Percentiles rank a stretch among this genome's conserved stretches.
Evolutionary conservation across 2,113 vertebrate genomes (phyloP).

Genomic region (Odontesthes bonariensis): DNA sequence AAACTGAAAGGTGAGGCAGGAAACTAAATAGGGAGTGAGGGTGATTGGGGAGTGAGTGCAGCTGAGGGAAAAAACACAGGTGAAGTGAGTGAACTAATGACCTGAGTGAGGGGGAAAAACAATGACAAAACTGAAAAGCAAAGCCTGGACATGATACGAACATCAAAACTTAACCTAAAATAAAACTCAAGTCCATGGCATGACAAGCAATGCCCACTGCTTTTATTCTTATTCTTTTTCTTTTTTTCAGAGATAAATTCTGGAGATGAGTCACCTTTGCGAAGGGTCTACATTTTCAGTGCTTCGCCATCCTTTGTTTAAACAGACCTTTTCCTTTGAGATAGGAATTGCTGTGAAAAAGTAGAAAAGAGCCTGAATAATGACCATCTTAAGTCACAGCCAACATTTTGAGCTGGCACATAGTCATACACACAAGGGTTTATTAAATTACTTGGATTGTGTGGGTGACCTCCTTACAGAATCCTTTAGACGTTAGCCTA

Average conservation of each 20-base stretch:
- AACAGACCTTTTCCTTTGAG: conserved; percentile 60
- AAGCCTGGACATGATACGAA: no score
- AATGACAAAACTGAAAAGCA: no score
- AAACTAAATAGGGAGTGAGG: no score
- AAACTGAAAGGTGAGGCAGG: no score
- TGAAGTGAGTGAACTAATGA: no score
- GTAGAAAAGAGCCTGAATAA: conserved; percentile 56
- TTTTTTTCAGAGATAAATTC: conserved; percentile 43
- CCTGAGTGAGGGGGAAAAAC: no score
- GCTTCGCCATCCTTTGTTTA: conserved; percentile 65
- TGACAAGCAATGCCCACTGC: conserved; percentile 24
- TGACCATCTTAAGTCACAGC: conserved; percentile 60
- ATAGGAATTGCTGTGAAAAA: conserved; percentile 62
- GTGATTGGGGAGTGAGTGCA: no score
- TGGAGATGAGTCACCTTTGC: conserved; percentile 63
- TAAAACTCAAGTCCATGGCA: no score
- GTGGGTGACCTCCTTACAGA: not conserved
- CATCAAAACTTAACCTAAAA: no score
- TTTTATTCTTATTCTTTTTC: conserved; percentile 7
- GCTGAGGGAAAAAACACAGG: no score
- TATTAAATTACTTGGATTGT: conserved; percentile 24
- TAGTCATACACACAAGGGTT: conserved; percentile 15
- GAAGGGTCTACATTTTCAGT: conserved; percentile 54
- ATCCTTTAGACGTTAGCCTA: conserved; percentile 1
- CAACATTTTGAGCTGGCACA: conserved; percentile 46